A percentile compares a stretch with the other conserved stretches of the same genome.
Evolutionary conservation across 92 coral and sea anemone genomes (phyloP).

Genomic region (Montipora capitata): DNA sequence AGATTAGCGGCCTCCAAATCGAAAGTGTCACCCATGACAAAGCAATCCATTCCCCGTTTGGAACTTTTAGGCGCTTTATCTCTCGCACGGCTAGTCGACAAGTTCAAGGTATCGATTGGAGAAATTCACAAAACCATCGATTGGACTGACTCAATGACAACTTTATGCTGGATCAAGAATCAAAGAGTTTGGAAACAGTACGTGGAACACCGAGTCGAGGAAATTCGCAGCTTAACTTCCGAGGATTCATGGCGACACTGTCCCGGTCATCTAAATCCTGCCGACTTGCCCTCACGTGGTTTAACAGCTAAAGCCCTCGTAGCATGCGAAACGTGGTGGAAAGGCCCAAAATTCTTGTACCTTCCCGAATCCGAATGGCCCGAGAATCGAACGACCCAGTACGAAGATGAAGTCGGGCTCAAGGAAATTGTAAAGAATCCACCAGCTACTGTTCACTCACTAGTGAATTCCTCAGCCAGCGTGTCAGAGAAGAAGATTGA

Average conservation of each 20-base stretch:
- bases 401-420: constrained; percentile 44
- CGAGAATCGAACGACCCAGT: constrained; percentile 37
- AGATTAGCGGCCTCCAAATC: constrained; percentile 31
- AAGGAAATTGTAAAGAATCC: constrained; percentile 58
- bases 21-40: constrained; percentile 22
- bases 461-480: constrained; percentile 22
- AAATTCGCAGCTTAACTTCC: constrained; percentile 52
- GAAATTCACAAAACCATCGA: constrained; percentile 24
- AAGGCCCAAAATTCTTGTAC: constrained; percentile 59
- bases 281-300: constrained; percentile 70
- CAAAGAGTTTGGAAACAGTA: constrained; percentile 58
- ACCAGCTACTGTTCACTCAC: constrained; percentile 50
- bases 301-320: constrained; percentile 47
- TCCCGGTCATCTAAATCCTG: constrained; percentile 56
- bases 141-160: constrained; percentile 69
- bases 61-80: constrained; percentile 55
- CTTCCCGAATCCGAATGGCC: constrained; percentile 71
- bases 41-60: constrained; percentile 41
- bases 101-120: constrained; percentile 42
- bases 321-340: constrained; percentile 47
- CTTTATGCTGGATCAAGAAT: constrained; percentile 63
- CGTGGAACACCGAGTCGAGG: constrained; percentile 54
- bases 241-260: constrained; percentile 64
- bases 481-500: constrained; percentile 16
- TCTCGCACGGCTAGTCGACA: constrained; percentile 66